phyloP scores from a whole-genome alignment of 2,888 invertebrate species.

The Onthophagus sagittarius region DNA sequence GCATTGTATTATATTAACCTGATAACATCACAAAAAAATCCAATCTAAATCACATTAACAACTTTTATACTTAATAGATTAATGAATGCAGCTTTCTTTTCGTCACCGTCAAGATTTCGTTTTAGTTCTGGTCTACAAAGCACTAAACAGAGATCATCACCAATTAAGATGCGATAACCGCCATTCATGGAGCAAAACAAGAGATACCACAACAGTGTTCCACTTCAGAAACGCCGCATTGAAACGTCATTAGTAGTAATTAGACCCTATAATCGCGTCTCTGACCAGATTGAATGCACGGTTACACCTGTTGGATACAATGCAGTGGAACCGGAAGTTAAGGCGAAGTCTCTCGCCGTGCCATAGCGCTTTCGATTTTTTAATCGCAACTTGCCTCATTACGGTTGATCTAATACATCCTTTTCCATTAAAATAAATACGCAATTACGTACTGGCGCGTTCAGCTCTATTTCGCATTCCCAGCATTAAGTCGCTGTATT shows the following conservation, averaged over 20 bases:
- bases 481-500: not conserved
- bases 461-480: slow-evolving; percentile 9
- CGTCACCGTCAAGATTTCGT: not conserved
- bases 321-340: not conserved
- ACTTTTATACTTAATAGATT: not conserved
- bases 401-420: slow-evolving; percentile 9
- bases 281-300: not conserved
- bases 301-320: not conserved
- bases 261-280: not conserved
- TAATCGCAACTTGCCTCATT: not conserved
- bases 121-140: not conserved
- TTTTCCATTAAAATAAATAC: slow-evolving; percentile 11
- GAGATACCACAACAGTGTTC: not conserved
- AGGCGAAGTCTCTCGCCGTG: not conserved
- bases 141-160: not conserved
- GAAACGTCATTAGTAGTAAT: not conserved
- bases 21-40: not conserved
- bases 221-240: not conserved
- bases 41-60: not conserved
- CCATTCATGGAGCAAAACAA: not conserved
- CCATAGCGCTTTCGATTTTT: not conserved
- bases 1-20: not conserved
- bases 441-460: slow-evolving; percentile 4
- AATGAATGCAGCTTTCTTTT: not conserved
- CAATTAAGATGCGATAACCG: not conserved